phyloP scores from a whole-genome alignment of 2,888 invertebrate species.

The Cosmia pyralina region DNA sequence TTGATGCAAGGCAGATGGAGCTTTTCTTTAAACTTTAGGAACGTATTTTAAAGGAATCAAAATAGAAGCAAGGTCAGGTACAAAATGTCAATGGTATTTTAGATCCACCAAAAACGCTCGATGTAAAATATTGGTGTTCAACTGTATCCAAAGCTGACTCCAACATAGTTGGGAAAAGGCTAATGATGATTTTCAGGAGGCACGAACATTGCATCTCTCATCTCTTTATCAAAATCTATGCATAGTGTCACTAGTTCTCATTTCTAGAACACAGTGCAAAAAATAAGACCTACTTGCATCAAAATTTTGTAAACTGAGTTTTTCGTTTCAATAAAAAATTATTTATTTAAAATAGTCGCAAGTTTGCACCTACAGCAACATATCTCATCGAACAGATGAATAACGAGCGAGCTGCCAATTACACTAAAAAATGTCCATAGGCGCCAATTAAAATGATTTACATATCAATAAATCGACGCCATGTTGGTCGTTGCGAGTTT shows the following conservation, averaged over 20 bases:
- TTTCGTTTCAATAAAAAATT: too few species aligned
- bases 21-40: too few species aligned
- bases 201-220: not conserved
- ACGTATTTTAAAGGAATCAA: not conserved
- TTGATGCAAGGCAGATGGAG: not conserved
- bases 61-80: not conserved
- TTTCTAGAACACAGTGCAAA: not conserved
- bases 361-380: slow-evolving; percentile 52
- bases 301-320: too few species aligned
- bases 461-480: slow-evolving; percentile 87
- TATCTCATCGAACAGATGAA: slow-evolving; percentile 78
- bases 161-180: not conserved
- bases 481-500: slow-evolving; percentile 70
- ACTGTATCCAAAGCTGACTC: not conserved
- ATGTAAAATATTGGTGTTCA: not conserved
- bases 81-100: not conserved
- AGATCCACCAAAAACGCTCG: not conserved
- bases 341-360: slow-evolving; percentile 56
- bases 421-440: slow-evolving; percentile 88
- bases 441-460: slow-evolving; percentile 90
- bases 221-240: not conserved
- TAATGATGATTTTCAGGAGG: not conserved
- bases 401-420: slow-evolving; percentile 87
- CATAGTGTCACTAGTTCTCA: not conserved
- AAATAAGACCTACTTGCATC: not conserved